A percentile compares a stretch with the other conserved stretches of the same genome.
Evolutionary conservation across 2,888 invertebrate species (phyloP).

Genomic region (Meganola albula): DNA sequence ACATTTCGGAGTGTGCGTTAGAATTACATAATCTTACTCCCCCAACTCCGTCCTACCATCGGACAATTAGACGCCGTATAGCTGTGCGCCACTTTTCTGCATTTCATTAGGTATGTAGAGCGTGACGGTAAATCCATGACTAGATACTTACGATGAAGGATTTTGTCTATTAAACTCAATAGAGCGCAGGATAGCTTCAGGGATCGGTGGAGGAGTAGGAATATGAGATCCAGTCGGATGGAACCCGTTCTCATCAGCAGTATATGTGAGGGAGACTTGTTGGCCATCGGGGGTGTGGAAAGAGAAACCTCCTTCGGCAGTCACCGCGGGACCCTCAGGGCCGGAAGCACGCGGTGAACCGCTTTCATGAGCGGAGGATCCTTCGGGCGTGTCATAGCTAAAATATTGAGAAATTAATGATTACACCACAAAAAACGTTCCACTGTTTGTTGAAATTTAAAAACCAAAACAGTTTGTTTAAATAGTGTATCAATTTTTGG

Average conservation of each 20-base stretch:
- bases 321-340: constrained; percentile 72
- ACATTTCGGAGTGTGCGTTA: no score
- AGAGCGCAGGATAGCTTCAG: constrained; percentile 75
- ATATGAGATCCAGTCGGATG: constrained; percentile 79
- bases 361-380: constrained; percentile 79
- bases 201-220: constrained; percentile 79
- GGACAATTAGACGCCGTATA: no score
- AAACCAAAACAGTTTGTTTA: no score
- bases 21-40: no score
- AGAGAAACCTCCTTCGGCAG: constrained; percentile 81
- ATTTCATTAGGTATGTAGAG: no score
- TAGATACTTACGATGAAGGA: constrained; percentile 43
- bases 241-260: constrained; percentile 85
- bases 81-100: no score
- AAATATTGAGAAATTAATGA: constrained; percentile 33
- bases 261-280: constrained; percentile 80
- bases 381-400: constrained; percentile 81
- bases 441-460: no score
- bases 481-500: no score
- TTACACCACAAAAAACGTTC: no score
- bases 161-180: constrained; percentile 61
- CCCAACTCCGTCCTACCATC: no score
- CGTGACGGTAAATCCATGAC: not conserved
- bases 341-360: constrained; percentile 77
- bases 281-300: constrained; percentile 82